Conservation (phyloP, 2,797 vertebrate genomes). For the Cyprinella venusta region DNA sequence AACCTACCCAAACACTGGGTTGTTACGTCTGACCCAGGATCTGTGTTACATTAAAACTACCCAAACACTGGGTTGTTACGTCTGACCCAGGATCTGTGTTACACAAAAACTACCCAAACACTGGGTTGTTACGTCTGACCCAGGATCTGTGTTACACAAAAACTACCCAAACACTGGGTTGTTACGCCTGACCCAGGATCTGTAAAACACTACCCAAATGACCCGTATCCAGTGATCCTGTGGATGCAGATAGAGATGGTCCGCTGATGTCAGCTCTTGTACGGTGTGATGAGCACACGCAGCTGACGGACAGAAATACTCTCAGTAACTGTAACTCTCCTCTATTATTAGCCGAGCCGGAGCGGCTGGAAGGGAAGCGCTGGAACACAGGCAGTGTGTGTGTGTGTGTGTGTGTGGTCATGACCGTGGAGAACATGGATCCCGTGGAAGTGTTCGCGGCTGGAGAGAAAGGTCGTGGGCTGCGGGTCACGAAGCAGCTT, state of each 20-base stretch:
- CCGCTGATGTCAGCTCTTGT: conserved; percentile 58
- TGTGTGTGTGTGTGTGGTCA: conserved; percentile 51
- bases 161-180: too few relatives aligned
- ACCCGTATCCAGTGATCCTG: neutral
- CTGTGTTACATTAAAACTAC: too few relatives aligned
- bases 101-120: too few relatives aligned
- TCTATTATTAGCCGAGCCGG: conserved; percentile 78
- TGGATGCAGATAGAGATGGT: neutral
- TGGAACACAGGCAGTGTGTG: conserved; percentile 31
- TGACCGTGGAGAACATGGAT: conserved; percentile 86
- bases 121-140: too few relatives aligned
- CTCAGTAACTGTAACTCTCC: conserved; percentile 25
- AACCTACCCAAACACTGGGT: too few relatives aligned
- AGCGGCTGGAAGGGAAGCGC: conserved; percentile 60
- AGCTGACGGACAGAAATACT: conserved; percentile 94
- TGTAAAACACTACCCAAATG: too few relatives aligned
- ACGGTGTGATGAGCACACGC: conserved; percentile 81
- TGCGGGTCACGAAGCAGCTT: conserved; percentile 84
- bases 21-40: too few relatives aligned
- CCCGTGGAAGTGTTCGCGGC: conserved; percentile 84
- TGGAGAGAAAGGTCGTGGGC: conserved; percentile 88
- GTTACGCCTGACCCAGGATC: too few relatives aligned
- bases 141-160: too few relatives aligned
- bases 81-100: too few relatives aligned
- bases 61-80: too few relatives aligned